Evolutionary conservation across 1,140 invertebrate species (phyloP).

Genomic region (Argopecten irradians): DNA sequence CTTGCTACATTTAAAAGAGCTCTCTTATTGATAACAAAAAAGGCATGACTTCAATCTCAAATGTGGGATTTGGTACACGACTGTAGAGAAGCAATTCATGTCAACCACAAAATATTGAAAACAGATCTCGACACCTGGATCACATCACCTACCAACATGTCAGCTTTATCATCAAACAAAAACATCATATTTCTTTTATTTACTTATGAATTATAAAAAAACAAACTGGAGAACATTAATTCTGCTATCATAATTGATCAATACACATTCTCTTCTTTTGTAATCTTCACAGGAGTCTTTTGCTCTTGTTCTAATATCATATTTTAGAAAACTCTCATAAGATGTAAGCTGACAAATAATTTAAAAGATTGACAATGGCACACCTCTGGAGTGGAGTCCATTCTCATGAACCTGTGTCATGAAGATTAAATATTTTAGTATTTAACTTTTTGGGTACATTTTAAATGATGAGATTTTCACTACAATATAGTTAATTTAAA

Average conservation of each 20-base stretch:
- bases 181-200: background rate
- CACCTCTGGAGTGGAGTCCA: background rate
- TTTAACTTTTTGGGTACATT: background rate
- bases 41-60: conserved; percentile 16
- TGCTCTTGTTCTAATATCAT: too few relatives aligned
- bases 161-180: background rate
- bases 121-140: background rate
- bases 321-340: too few relatives aligned
- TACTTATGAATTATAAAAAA: background rate
- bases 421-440: conserved; percentile 11
- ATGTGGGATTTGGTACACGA: conserved; percentile 9
- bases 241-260: background rate
- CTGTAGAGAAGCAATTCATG: background rate
- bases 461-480: background rate
- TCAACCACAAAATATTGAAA: background rate
- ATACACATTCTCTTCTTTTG: too few relatives aligned
- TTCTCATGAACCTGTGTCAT: background rate
- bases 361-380: background rate
- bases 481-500: background rate
- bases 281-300: too few relatives aligned
- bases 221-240: background rate
- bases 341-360: background rate
- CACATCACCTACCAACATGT: background rate
- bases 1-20: background rate
- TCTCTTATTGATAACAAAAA: background rate